phyloP scores from a whole-genome alignment of 1,140 invertebrate species.

The Drosophila kanapiae region DNA sequence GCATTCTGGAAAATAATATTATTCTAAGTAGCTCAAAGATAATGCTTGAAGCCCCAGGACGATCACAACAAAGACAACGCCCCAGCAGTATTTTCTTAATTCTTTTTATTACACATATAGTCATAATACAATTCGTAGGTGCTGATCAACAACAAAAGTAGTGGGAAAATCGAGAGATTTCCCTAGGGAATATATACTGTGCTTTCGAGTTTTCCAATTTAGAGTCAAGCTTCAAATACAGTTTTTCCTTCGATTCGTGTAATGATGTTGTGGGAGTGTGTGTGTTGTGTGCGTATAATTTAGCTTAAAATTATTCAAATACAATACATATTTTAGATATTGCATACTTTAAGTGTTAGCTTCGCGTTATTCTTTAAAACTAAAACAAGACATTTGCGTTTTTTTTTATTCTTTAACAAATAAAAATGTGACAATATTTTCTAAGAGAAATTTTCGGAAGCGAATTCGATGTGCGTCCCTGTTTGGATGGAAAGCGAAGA shows the following conservation, averaged over 20 bases:
- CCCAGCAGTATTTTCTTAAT: constrained; percentile 29
- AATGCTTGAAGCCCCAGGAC: constrained; percentile 28
- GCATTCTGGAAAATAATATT: background rate
- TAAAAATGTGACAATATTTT: constrained; percentile 58
- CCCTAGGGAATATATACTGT: constrained; percentile 4
- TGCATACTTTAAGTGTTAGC: constrained; percentile 53
- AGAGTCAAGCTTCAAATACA: constrained; percentile 25
- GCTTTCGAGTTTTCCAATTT: constrained; percentile 53
- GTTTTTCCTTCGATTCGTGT: constrained; percentile 19
- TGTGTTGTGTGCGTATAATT: constrained; percentile 46
- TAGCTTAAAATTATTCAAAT: constrained; percentile 74
- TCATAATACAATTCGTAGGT: constrained; percentile 55
- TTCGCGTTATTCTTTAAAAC: constrained; percentile 42
- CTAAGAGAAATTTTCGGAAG: constrained; percentile 37
- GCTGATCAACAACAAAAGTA: constrained; percentile 34
- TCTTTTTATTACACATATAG: constrained; percentile 57
- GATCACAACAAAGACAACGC: constrained; percentile 18
- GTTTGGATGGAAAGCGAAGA: constrained; percentile 17
- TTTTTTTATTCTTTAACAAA: constrained; percentile 75
- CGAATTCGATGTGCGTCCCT: constrained; percentile 33
- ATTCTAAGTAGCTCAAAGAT: background rate
- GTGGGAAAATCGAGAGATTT: constrained; percentile 4
- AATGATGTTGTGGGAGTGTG: constrained; percentile 29
- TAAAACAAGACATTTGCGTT: constrained; percentile 47
- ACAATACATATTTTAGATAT: constrained; percentile 27